Conservation (phyloP, 2,797 vertebrate genomes). For the Sphaeramia orbicularis region DNA sequence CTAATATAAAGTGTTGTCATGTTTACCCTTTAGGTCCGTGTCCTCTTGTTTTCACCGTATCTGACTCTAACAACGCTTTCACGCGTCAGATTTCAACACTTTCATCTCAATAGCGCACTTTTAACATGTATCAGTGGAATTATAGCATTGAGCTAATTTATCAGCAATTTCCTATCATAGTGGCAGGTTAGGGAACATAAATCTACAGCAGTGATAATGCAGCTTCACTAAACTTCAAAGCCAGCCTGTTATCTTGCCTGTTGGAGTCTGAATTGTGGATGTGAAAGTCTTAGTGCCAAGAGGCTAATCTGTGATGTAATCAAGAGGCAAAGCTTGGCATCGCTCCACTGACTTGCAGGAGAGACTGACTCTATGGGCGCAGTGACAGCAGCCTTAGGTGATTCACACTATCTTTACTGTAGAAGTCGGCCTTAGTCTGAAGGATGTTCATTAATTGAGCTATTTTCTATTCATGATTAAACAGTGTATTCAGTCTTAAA, state of each 20-base stretch:
- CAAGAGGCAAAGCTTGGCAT: constrained; percentile 48
- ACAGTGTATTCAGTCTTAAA: no score
- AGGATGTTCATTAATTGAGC: no score
- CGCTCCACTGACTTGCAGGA: constrained; percentile 23
- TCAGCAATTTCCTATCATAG: background rate
- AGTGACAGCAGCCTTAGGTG: constrained; percentile 24
- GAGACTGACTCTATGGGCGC: constrained; percentile 22
- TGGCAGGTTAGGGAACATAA: constrained; percentile 12
- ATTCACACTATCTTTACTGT: constrained; percentile 8
- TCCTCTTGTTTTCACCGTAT: constrained; percentile 26
- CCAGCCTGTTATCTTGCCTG: constrained; percentile 33
- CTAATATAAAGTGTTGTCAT: no score
- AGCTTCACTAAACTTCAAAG: constrained; percentile 35
- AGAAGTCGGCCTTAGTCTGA: background rate
- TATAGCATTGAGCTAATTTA: background rate
- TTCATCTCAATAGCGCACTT: background rate
- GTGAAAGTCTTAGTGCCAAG: constrained; percentile 43
- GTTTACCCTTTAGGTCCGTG: background rate
- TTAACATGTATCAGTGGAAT: background rate
- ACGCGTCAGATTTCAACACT: background rate
- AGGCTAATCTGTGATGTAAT: constrained; percentile 70
- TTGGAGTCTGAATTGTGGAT: constrained; percentile 40
- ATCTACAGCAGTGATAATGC: constrained; percentile 4
- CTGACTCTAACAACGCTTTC: constrained; percentile 1
- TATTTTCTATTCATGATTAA: no score